Conservation (phyloP, 1,140 invertebrate species). For the Vanessa atalanta region DNA sequence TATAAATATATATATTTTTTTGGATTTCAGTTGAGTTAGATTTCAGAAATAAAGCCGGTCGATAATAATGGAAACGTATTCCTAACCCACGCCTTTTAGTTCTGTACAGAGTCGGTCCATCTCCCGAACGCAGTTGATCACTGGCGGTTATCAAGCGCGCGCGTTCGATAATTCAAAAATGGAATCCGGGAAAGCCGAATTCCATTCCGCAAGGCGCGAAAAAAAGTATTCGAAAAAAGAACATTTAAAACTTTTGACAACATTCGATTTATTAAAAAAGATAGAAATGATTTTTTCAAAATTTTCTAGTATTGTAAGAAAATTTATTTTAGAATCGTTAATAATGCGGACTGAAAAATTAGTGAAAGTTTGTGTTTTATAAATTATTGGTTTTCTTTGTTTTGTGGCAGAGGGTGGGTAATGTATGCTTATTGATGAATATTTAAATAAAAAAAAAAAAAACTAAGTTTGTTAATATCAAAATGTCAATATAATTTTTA, state of each 20-base stretch:
- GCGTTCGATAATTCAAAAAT: slow-evolving; percentile 50
- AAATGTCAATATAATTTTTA: too few relatives aligned
- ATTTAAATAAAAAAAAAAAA: neutral
- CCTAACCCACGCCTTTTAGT: slow-evolving; percentile 70
- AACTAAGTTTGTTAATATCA: too few relatives aligned
- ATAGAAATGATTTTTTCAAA: neutral
- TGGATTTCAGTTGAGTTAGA: neutral
- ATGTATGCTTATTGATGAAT: slow-evolving; percentile 11
- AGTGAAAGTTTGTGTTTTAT: slow-evolving; percentile 18
- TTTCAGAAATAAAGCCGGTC: slow-evolving; percentile 6
- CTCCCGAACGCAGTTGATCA: slow-evolving; percentile 54
- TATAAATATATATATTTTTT: neutral
- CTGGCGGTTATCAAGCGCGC: slow-evolving; percentile 51
- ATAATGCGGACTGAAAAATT: slow-evolving; percentile 2
- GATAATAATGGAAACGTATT: slow-evolving; percentile 31
- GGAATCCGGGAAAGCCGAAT: slow-evolving; percentile 41
- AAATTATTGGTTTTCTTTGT: slow-evolving; percentile 10
- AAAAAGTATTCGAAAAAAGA: slow-evolving; percentile 30
- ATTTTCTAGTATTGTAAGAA: neutral
- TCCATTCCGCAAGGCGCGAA: slow-evolving; percentile 33
- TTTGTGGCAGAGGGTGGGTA: slow-evolving; percentile 16
- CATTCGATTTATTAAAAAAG: neutral
- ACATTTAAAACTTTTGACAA: neutral
- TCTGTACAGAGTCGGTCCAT: slow-evolving; percentile 56
- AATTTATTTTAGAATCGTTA: too few relatives aligned